Conservation (phyloP, 2,797 vertebrate genomes). For the Falco rusticolus region DNA sequence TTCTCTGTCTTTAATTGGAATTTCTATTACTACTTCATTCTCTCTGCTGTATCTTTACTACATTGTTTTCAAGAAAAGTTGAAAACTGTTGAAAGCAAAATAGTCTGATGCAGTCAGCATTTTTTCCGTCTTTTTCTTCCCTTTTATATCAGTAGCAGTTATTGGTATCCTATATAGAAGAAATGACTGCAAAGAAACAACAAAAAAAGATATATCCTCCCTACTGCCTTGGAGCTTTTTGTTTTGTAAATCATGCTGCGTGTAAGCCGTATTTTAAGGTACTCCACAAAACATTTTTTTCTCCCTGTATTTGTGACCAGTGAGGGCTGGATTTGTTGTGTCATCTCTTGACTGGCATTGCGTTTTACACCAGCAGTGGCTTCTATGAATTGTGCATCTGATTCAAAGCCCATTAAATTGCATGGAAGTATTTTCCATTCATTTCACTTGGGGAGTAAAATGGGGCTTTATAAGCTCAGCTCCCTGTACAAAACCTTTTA, state of each 20-base stretch:
- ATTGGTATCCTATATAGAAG: not conserved
- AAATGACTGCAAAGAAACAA: not conserved
- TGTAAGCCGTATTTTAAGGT: not conserved
- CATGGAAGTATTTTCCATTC: slow-evolving; percentile 12
- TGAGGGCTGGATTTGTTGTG: not conserved
- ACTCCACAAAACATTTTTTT: not conserved
- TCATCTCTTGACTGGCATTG: not conserved
- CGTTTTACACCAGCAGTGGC: not conserved
- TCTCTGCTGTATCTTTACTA: not conserved
- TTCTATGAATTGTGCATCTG: not conserved
- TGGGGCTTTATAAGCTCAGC: slow-evolving; percentile 6
- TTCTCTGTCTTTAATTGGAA: not conserved
- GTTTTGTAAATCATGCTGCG: not conserved
- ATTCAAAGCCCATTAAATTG: slow-evolving; percentile 12
- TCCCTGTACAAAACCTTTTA: slow-evolving; percentile 26
- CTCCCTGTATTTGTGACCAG: not conserved
- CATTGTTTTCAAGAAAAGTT: not conserved
- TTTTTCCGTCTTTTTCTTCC: not conserved
- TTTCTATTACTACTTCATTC: not conserved
- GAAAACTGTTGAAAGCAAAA: not conserved
- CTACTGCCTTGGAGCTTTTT: not conserved
- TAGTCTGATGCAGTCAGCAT: not conserved
- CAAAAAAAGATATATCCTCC: not conserved
- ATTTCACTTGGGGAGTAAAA: not conserved
- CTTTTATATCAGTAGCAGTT: not conserved